These are phyloP conservation scores for Dendropsophus ebraccatus DNA, from an alignment of 2,113 vertebrate species.

Conservation along the genomic window DNA sequence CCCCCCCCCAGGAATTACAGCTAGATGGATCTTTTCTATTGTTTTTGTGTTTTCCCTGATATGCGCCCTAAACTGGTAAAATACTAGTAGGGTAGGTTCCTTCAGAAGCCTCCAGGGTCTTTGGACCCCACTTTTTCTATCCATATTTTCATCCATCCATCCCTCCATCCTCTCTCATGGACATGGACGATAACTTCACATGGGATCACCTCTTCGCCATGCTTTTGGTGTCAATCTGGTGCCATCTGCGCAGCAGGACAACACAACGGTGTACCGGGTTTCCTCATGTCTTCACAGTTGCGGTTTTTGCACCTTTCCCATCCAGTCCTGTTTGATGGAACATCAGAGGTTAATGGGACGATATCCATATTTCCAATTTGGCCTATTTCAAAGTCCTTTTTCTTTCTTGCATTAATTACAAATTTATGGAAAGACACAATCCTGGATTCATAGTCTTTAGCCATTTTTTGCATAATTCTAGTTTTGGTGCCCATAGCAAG, in stretches of 20 bases:
- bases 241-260: too few relatives aligned
- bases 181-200: neutral
- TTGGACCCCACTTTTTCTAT: slow-evolving; percentile 7
- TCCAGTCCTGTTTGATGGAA: slow-evolving; percentile 7
- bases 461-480: slow-evolving; percentile 23
- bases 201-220: slow-evolving; percentile 23
- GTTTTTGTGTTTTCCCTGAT: too few relatives aligned
- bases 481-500: neutral
- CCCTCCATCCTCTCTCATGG: slow-evolving; percentile 25
- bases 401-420: neutral
- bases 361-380: too few relatives aligned
- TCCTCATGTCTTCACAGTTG: too few relatives aligned
- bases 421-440: slow-evolving; percentile 20
- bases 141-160: too few relatives aligned
- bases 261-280: too few relatives aligned
- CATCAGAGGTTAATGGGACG: neutral
- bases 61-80: too few relatives aligned
- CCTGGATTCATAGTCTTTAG: neutral
- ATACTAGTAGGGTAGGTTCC: neutral
- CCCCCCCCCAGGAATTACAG: too few relatives aligned
- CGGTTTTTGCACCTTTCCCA: neutral
- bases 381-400: neutral
- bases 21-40: too few relatives aligned
- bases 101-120: slow-evolving; percentile 17
- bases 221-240: slow-evolving; percentile 1